These are phyloP conservation scores for Neopelma chrysocephalum DNA, from an alignment of 2,797 vertebrate species.

Conservation along the genomic window DNA sequence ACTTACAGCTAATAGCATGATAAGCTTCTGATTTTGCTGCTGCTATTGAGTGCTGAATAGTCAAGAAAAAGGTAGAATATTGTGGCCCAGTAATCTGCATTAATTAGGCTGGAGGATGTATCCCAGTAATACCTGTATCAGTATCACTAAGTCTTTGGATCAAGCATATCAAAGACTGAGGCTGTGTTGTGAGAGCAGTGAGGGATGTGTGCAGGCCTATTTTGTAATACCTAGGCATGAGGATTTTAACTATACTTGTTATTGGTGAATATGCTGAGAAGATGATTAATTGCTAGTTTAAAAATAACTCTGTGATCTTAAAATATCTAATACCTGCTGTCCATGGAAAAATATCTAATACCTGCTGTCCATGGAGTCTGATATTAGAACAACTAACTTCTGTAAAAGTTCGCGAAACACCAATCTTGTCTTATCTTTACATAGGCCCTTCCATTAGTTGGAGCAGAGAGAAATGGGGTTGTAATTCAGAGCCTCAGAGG, in stretches of 20 bases:
- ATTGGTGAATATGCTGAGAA: conserved; percentile 12
- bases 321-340: not conserved
- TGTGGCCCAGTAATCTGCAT: not conserved
- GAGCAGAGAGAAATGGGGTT: not conserved
- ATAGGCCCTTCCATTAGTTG: not conserved
- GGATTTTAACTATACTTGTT: conserved; percentile 24
- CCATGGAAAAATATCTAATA: not conserved
- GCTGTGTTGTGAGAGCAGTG: not conserved
- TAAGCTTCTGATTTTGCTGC: not conserved
- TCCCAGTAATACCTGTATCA: not conserved
- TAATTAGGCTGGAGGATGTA: not conserved
- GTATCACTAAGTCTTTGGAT: not conserved
- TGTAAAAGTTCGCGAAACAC: not conserved
- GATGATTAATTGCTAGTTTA: conserved; percentile 51
- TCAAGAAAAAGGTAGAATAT: not conserved
- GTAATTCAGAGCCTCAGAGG: not conserved
- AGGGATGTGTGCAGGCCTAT: not conserved
- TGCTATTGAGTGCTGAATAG: not conserved
- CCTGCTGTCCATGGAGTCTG: not conserved
- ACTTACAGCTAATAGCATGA: not conserved
- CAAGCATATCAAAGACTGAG: not conserved
- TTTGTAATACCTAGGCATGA: not conserved
- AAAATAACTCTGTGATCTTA: conserved; percentile 38
- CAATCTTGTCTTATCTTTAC: not conserved
- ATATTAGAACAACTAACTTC: not conserved